phyloP scores from a whole-genome alignment of 2,888 invertebrate species.

The Catocala fraxini region DNA sequence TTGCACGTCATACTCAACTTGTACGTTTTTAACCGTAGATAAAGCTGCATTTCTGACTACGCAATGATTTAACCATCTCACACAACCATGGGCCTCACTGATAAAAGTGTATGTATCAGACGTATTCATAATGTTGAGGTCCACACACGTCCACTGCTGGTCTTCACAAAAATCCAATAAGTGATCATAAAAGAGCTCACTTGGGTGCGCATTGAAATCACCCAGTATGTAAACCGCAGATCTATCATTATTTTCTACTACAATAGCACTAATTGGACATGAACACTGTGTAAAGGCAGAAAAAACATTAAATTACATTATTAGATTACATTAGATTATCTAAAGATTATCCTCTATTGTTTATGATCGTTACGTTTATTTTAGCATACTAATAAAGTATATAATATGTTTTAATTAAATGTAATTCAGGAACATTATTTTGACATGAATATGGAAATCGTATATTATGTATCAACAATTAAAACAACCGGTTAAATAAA shows the following conservation, averaged over 20 bases:
- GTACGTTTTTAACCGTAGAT: constrained; percentile 7
- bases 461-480: too few species aligned
- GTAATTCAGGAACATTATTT: too few species aligned
- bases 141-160: constrained; percentile 1
- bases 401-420: too few species aligned
- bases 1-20: constrained; percentile 8
- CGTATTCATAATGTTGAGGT: not conserved
- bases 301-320: too few species aligned
- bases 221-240: not conserved
- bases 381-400: too few species aligned
- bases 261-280: constrained; percentile 18
- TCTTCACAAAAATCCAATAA: not conserved
- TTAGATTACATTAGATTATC: too few species aligned
- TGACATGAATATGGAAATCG: too few species aligned
- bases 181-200: not conserved
- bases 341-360: too few species aligned
- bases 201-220: not conserved
- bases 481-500: too few species aligned
- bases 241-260: constrained; percentile 11
- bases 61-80: constrained; percentile 3
- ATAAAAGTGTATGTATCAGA: too few species aligned
- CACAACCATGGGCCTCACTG: too few species aligned
- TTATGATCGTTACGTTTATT: too few species aligned
- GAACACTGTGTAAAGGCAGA: constrained; percentile 16
- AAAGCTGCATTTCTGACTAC: constrained; percentile 17